Evolutionary conservation across 2,888 invertebrate species (phyloP), one percentile per base, ranked within the genome.

Genomic region (Dioctria rufipes): DNA sequence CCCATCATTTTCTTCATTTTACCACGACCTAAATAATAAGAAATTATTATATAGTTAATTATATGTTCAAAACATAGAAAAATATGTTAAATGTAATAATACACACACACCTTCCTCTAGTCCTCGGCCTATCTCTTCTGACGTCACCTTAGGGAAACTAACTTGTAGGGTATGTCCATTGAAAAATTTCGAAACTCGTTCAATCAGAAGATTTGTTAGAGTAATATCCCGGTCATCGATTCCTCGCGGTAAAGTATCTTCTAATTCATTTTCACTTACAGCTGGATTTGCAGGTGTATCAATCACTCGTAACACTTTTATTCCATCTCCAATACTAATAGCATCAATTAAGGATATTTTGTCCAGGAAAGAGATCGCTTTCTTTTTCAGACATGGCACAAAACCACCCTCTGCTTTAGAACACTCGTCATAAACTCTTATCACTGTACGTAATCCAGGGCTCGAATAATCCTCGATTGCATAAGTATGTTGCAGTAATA

Each of bases 1-100:
- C 94, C 93, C 95, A 96, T 95, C 95, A 95, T 95, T 86, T 95
- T 95, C 91, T 95, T 95, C 94, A 95, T 95, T 89, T 95, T 95
- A 3, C 95, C 95, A 83, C 95, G 93, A 85, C 95, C 94, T 94
- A 84, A 81, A 80, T 80, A 81, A 81, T 77, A 11, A 81, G 2
- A 80, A n/a, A n/a, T n/a, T 81, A 66, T 51, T 37, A 81, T 67
- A 25, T 43, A 11, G 51, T 77, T 54, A 13, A 4, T 49, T n/a
- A 58, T 65, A 25, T 25, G 25, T 25, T 25, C 25, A 25, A 25
- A 25, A 25, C 25, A 25, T 25, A 25, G n/a, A 25, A 25, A 1
- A 25, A 25, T 25, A 54, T 40, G 54, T 42, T 63, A 13, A 40
- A 8, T 58, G 5, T 66, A 43, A 65, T n/a, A n/a, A n/a, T n/a